A percentile compares a stretch with the other conserved stretches of the same genome.
Evolutionary conservation across 2,888 invertebrate genomes (phyloP).

Genomic region (Atethmia centrago): DNA sequence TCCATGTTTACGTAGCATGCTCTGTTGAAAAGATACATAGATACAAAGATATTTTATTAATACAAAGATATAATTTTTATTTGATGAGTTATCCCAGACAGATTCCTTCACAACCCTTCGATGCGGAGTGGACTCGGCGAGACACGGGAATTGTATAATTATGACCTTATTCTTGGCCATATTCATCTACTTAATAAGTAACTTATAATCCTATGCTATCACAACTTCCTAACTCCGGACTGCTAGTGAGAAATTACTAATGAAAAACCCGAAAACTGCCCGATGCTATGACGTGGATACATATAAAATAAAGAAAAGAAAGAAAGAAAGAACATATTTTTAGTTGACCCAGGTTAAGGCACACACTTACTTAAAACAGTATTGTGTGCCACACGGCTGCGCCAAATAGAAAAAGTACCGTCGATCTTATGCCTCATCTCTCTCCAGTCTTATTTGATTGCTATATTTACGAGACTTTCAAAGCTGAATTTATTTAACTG

Average conservation of each 20-base stretch:
- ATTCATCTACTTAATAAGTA: not conserved
- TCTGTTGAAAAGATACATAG: too few relatives aligned
- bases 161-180: too few relatives aligned
- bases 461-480: not conserved
- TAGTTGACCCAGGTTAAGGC: too few relatives aligned
- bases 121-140: not conserved
- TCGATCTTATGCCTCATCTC: not conserved
- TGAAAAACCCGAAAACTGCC: not conserved
- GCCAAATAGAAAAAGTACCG: too few relatives aligned
- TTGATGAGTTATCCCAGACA: not conserved
- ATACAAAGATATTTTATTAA: too few relatives aligned
- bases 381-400: too few relatives aligned
- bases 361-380: too few relatives aligned
- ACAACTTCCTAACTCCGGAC: not conserved
- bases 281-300: too few relatives aligned
- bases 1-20: too few relatives aligned
- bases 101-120: not conserved
- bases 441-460: not conserved
- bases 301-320: too few relatives aligned
- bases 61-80: too few relatives aligned
- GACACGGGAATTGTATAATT: not conserved
- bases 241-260: not conserved
- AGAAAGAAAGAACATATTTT: too few relatives aligned
- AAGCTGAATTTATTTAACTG: not conserved
- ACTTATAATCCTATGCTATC: not conserved